Evolutionary conservation across 2,113 vertebrate genomes (phyloP).

Genomic region (Sitta europaea): DNA sequence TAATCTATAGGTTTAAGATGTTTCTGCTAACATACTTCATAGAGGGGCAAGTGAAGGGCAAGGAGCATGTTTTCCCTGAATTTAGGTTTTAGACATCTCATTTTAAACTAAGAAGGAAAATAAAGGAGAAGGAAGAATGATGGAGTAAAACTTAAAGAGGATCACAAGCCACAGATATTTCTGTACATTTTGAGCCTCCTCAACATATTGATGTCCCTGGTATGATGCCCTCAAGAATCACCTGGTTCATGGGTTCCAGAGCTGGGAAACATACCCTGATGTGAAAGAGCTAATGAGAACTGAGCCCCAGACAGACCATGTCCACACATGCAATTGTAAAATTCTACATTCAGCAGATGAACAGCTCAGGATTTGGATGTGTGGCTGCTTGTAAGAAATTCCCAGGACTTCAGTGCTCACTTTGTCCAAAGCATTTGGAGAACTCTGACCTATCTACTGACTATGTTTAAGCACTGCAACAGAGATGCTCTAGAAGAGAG

Average conservation of each 20-base stretch:
- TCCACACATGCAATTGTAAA: background rate
- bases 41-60: background rate
- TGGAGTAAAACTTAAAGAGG: background rate
- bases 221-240: background rate
- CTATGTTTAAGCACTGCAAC: background rate
- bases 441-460: background rate
- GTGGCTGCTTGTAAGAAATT: background rate
- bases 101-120: background rate
- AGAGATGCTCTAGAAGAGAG: background rate
- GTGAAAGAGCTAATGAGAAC: background rate
- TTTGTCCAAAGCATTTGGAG: background rate
- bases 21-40: background rate
- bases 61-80: background rate
- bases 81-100: background rate
- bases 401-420: background rate
- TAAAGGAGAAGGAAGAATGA: background rate
- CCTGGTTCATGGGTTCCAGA: background rate
- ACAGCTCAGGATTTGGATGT: accelerated
- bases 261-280: too few relatives aligned
- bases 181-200: background rate
- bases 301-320: background rate
- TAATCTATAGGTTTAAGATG: background rate
- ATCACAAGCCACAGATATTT: background rate
- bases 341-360: background rate
- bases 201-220: background rate